Conservation (phyloP, 1,140 invertebrate genomes). For the Trinorchestia longiramus region DNA sequence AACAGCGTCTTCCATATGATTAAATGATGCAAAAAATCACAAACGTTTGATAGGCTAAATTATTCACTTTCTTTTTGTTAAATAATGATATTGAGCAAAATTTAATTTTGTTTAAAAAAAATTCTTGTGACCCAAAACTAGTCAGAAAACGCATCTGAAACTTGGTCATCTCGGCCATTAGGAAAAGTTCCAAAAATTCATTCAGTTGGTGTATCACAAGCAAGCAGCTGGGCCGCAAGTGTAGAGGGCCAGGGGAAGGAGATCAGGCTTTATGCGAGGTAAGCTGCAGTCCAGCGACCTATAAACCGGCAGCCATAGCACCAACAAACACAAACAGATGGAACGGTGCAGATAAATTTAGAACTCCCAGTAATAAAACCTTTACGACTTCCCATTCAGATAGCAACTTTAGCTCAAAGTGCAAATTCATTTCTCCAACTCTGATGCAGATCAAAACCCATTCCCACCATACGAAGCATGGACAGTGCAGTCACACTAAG, state of each 20-base stretch:
- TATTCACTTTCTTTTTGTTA: neutral
- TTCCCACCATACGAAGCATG: neutral
- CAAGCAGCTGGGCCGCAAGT: neutral
- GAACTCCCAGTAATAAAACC: slow-evolving; percentile 1
- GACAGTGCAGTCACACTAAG: neutral
- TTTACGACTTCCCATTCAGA: slow-evolving; percentile 34
- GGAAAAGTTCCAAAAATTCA: neutral
- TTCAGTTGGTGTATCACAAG: neutral
- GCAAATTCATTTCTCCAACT: neutral
- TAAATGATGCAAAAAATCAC: neutral
- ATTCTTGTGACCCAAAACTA: neutral
- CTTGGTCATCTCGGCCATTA: neutral
- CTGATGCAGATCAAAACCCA: neutral
- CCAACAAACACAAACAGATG: neutral
- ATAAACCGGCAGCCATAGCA: neutral
- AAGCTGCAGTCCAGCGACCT: neutral
- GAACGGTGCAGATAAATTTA: slow-evolving; percentile 2
- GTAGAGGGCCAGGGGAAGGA: neutral
- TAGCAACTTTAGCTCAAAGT: neutral
- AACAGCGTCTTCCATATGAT: too few relatives aligned
- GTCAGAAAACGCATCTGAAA: neutral
- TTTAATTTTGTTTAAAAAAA: too few relatives aligned
- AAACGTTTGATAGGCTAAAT: neutral
- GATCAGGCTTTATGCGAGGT: neutral
- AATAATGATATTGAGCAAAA: neutral